Evolutionary conservation across 2,113 vertebrate genomes (phyloP).

Genomic region (Hippolais icterina): DNA sequence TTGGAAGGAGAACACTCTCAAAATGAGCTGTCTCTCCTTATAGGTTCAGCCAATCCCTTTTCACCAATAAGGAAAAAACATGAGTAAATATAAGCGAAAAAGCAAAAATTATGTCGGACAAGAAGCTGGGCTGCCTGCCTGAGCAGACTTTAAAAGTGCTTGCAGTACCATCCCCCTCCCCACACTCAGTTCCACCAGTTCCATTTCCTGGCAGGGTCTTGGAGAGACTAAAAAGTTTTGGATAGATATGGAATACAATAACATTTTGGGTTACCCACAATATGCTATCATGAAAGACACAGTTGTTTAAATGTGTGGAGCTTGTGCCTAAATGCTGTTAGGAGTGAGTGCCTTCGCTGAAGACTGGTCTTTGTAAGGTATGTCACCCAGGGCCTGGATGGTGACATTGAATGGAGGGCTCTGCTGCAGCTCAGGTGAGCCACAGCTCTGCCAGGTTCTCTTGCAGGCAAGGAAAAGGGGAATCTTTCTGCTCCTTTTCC

Average conservation of each 20-base stretch:
- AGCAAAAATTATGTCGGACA: background rate
- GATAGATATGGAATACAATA: background rate
- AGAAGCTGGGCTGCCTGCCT: background rate
- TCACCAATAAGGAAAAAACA: background rate
- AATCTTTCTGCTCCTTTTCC: background rate
- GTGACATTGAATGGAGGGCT: background rate
- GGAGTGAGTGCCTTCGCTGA: background rate
- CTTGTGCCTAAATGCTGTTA: background rate
- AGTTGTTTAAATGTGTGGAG: background rate
- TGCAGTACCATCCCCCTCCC: background rate
- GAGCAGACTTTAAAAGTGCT: background rate
- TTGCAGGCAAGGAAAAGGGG: background rate
- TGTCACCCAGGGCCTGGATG: background rate
- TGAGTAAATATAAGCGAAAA: background rate
- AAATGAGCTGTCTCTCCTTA: accelerated
- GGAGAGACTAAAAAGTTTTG: background rate
- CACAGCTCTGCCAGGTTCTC: background rate
- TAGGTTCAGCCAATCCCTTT: background rate
- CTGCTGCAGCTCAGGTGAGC: background rate
- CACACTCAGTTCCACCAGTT: background rate
- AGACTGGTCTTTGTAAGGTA: background rate
- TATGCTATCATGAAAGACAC: background rate
- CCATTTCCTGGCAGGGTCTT: background rate
- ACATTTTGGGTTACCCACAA: background rate
- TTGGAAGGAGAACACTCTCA: background rate